Evolutionary conservation across 2,797 vertebrate genomes (phyloP), one percentile per base, ranked within the genome.

Genomic region (Malurus leucopterus): DNA sequence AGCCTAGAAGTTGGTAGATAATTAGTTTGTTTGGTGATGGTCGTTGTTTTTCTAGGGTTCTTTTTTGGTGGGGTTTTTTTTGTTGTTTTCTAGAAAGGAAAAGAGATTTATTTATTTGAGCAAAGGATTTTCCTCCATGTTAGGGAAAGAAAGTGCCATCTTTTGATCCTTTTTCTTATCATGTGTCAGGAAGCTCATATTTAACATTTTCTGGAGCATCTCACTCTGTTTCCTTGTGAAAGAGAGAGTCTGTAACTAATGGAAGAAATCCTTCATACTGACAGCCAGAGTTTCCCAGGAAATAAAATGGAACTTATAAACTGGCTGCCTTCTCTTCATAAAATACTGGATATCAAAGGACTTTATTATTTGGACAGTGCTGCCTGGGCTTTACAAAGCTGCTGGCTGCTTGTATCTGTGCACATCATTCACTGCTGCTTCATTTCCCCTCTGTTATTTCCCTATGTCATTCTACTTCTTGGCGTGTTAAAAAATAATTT

Each of bases 261-360:
- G 70, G 70, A 87, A 93, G 65, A 90, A 88, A 90, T 91, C 43
- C 61, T 85, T 94, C 88, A 85, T 83, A 22, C 30, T 90, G 90
- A 78, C 86, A 92, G 67, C 34, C 32, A 44, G 61, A 72, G 13
- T 75, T 85, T 84, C 46, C 47, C 51, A 87, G 90, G 92, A 94
- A 95, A 95, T 77, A 87, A 90, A 90, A 87, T 15, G 18, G 77
- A 89, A 53, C 58, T 75, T 90, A 80, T 40, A 62, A 88, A 77
- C 81, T 72, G 43, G 13, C 65, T 84, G 13, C 26, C 36, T 76
- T 69, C 51, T 74, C 72, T 87, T 91, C 65, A 81, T 90, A 91
- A 87, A 89, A 85, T 63, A 12, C 34, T 89, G 63, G 63, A 4
- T 75, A 81, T 81, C 72, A 69, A 38, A 44, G n/a, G 73, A 47